Evolutionary conservation across 2,797 vertebrate genomes (phyloP), one percentile per base, ranked within the genome.

Genomic region (Hipposideros larvatus): DNA sequence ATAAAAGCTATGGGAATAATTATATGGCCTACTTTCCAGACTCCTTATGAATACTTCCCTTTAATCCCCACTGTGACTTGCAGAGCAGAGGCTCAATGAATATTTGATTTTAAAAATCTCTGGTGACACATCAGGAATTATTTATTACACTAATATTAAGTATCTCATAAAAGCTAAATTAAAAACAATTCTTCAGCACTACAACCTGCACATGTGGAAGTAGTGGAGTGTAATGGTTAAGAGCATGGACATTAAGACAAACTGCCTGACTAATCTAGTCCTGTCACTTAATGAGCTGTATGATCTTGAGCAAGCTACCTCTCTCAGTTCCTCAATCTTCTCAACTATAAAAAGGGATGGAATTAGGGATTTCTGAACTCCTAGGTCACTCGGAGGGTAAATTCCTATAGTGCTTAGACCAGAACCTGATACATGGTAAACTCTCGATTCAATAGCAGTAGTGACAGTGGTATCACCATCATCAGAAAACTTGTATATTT

Each of bases 181-280:
- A 97, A 96, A 97, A 97, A 59, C 83, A 86, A 53, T 96, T 93
- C 46, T 80, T 97, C 55, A 91, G 79, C 53, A 87, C 96, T 96
- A 96, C 53, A 65, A 79, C 41, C 77, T 94, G 84, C 43, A 90
- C 34, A 70, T 31, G 71, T 93, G 21, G 48, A 90, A 51, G 26
- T 7, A 34, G 75, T 0, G 26, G 63, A 66, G 8, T 13, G 34
- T 2, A 57, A 66, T 66, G 70, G 80, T 82, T 80, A 93, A 48
- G 24, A 94, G n/a, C 22, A 71, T 2, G 43, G 41, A 43, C 53
- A 80, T 26, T 24, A n/a, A 73, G 61, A 91, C 46, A 66, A 87
- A 82, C 55, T n/a, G 41, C 65, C 65, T 63, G 68, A 63, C 85
- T 90, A 57, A 90, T 51, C 70, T 75, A 61, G 26, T 63, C 59